Percentiles rank a stretch among this genome's conserved stretches.
Conservation (phyloP, 2,888 invertebrate species). For the Scaptodrosophila latifasciaeformis region DNA sequence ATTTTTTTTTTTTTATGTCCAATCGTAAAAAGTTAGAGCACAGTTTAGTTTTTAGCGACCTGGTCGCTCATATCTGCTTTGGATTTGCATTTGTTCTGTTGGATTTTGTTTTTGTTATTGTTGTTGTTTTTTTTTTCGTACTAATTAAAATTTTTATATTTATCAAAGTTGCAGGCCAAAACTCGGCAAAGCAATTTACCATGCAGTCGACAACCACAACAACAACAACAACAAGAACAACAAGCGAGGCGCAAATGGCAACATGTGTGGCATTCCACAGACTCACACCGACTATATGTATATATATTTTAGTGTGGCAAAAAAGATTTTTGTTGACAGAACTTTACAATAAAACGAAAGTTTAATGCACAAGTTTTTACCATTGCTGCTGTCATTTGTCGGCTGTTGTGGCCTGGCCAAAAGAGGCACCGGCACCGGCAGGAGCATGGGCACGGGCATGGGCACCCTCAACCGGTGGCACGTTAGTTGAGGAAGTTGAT, state of each 20-base stretch:
- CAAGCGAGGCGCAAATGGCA: conserved; percentile 15
- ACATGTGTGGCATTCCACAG: conserved; percentile 37
- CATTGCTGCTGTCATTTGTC: conserved; percentile 3
- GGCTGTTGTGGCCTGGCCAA: too few relatives aligned
- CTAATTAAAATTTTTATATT: conserved; percentile 64
- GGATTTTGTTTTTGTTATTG: neutral
- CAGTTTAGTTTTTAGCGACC: too few relatives aligned
- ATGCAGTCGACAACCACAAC: conserved; percentile 28
- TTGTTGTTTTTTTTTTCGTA: conserved; percentile 29
- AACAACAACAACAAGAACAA: too few relatives aligned
- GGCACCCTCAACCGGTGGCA: too few relatives aligned
- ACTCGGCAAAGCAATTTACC: conserved; percentile 45
- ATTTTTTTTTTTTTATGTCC: too few relatives aligned
- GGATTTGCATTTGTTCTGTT: conserved; percentile 10
- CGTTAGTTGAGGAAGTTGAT: too few relatives aligned
- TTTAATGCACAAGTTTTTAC: conserved; percentile 61
- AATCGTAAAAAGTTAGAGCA: neutral
- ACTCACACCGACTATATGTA: conserved; percentile 2
- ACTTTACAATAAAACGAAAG: conserved; percentile 67
- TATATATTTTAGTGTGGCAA: conserved; percentile 35
- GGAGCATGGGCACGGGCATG: too few relatives aligned
- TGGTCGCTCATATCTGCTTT: conserved; percentile 26
- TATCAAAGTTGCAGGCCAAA: conserved; percentile 51
- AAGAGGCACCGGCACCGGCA: too few relatives aligned
- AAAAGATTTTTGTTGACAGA: conserved; percentile 63